Evolutionary conservation across 2,113 vertebrate genomes (phyloP).

Genomic region (Plectropomus leopardus): DNA sequence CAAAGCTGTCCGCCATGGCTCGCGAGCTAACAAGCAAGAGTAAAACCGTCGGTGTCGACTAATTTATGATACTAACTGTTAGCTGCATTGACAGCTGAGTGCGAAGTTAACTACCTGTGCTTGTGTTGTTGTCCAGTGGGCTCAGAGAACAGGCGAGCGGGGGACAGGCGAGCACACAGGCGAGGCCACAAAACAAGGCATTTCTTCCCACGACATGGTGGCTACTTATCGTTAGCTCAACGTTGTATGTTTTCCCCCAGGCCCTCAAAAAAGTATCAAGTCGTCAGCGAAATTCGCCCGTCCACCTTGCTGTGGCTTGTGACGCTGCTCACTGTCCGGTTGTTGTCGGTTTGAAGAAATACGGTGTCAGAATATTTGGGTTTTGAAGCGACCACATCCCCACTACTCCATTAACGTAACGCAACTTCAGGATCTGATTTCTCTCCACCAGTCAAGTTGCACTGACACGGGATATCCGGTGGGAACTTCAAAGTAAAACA

Average conservation of each 20-base stretch:
- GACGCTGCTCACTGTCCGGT: neutral
- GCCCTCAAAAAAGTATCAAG: constrained; percentile 53
- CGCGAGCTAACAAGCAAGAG: constrained; percentile 41
- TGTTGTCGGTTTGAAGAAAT: neutral
- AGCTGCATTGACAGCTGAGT: constrained; percentile 52
- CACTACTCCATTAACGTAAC: neutral
- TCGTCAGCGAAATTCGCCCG: neutral
- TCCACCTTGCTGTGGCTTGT: neutral
- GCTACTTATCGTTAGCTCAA: constrained; percentile 61
- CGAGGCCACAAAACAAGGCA: constrained; percentile 53
- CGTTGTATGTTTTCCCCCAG: constrained; percentile 1
- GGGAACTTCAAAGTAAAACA: constrained; percentile 56
- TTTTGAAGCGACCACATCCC: constrained; percentile 11
- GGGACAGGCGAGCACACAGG: constrained; percentile 28
- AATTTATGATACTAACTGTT: constrained; percentile 16
- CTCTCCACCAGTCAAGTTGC: neutral
- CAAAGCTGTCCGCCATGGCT: constrained; percentile 83
- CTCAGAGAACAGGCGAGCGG: constrained; percentile 47
- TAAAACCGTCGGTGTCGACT: constrained; percentile 30
- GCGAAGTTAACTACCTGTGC: constrained; percentile 23
- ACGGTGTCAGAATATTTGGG: neutral
- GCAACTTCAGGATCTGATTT: constrained; percentile 59
- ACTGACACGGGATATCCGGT: constrained; percentile 34
- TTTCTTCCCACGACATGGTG: constrained; percentile 68
- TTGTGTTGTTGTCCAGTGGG: constrained; percentile 9